phyloP scores from a whole-genome alignment of 2,888 invertebrate species.

The Bhutanitis thaidina region DNA sequence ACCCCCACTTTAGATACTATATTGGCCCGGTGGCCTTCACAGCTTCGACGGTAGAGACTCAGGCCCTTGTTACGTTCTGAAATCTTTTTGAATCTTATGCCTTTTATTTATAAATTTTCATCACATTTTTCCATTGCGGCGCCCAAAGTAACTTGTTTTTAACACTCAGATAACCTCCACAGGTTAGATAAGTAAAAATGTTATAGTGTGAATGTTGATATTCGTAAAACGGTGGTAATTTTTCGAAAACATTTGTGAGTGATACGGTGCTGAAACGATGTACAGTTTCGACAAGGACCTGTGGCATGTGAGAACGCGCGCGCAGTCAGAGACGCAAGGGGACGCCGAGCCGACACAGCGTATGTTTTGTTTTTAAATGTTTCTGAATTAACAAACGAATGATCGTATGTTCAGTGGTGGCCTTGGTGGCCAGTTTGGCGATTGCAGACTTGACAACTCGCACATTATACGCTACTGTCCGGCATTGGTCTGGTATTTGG shows the following conservation, averaged over 20 bases:
- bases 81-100: no score
- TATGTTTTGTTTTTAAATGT: slow-evolving; percentile 21
- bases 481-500: no score
- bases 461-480: no score
- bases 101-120: slow-evolving; percentile 4
- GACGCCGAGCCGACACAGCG: slow-evolving; percentile 34
- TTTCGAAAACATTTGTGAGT: background rate
- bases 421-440: no score
- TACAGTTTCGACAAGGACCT: slow-evolving; percentile 72
- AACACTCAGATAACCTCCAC: slow-evolving; percentile 12
- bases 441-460: no score
- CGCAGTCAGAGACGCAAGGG: slow-evolving; percentile 41
- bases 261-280: slow-evolving; percentile 37
- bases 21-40: no score
- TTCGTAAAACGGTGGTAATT: slow-evolving; percentile 1
- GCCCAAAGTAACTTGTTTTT: slow-evolving; percentile 1
- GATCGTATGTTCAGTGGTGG: no score
- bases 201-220: background rate
- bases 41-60: no score
- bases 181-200: background rate
- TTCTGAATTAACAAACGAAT: no score
- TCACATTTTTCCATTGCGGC: background rate
- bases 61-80: no score
- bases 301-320: slow-evolving; percentile 65
- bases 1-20: no score